Evolutionary conservation across 2,888 invertebrate species (phyloP), one percentile per base, ranked within the genome.

Genomic region (Branchipolynoe longqiensis): DNA sequence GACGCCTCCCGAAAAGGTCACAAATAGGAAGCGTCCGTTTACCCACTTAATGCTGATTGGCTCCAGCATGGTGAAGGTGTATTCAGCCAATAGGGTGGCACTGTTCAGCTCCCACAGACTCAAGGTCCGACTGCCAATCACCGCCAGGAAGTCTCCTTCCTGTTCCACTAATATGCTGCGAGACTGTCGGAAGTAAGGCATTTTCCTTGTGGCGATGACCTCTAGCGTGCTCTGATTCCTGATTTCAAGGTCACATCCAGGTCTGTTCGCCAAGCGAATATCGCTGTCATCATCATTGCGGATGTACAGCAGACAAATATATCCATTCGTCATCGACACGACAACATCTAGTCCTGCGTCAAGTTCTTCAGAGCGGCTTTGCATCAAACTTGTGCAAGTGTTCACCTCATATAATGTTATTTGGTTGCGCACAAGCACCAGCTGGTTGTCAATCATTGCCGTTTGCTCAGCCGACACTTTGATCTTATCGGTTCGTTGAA

Each of bases 21-120:
- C 78, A 6, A 78, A 78, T 78, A 78, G 78, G 78, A 78, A 78
- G 78, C 78, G 78, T 78, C 78, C 78, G 28, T 78, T 78, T 41
- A 78, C 25, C 78, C 78, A 78, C 31, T 54, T 41, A 6, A 78
- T 25, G 78, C 48, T 48, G 48, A 48, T 28, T 25, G 78, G 78
- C 28, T 78, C 78, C 12, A 78, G 22, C 3, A 48, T 48, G 25
- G 78, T 78, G 48, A 41, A 78, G 25, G 78, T 78, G 31, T 78
- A 78, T 25, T 78, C 78, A 3, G 78, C 54, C 78, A 78, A 33
- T 6, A 78, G 25, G 48, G 78, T 78, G 41, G 48, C 28, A 4
- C 48, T 48, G 28, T 78, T 78, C 25, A 78, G 78, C 31, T 78
- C 78, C 78, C 78, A 78, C 12, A 78, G 54, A 25, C 78, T 78